Evolutionary conservation across 1,140 invertebrate genomes (phyloP), one percentile per base, ranked within the genome.

Genomic region (Heliothis virescens): DNA sequence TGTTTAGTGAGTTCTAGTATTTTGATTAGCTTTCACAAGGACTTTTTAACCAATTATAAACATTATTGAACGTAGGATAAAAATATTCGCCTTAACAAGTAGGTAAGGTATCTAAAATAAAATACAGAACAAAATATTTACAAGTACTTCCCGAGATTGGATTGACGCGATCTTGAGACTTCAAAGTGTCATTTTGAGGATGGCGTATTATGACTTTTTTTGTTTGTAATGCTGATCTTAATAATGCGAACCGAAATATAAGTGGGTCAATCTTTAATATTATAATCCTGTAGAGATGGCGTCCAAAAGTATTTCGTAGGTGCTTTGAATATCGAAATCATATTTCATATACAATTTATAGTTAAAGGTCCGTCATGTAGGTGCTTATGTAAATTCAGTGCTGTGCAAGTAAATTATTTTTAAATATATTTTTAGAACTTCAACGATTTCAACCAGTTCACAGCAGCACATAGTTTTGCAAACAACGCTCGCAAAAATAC

Each of bases 141-240:
- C 12, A 76, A 76, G 59, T 63, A 63, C 34, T 63, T 48, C 15
- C 18, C 10, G 13, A 53, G 18, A 76, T 52, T 76, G 55, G 59
- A 76, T 63, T 63, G 73, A 76, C 73, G 48, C 48, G 48, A n/a
- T 63, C 48, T 48, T 29, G 26, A 59, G 29, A 73, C 53, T 57
- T 74, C 72, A 59, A 74, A 74, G 55, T 73, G 57, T 62, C 57
- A 41, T 48, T 50, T 15, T 12, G 34, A 48, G 53, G n/a, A 73
- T 73, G n/a, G 11, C 52, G 71, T 73, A 73, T 73, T 53, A 73
- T 21, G 41, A 67, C 41, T 67, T 67, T 53, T 73, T 73, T 72
- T 57, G 52, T 72, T 73, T 73, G 15, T 16, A 12, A 11, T 48
- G 29, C 52, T 57, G 53, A 73, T 59, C 12, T 11, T 73, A 73